A percentile compares a stretch with the other conserved stretches of the same genome.
Evolutionary conservation across 1,140 invertebrate genomes (phyloP).

Genomic region (Chlorops oryzae): DNA sequence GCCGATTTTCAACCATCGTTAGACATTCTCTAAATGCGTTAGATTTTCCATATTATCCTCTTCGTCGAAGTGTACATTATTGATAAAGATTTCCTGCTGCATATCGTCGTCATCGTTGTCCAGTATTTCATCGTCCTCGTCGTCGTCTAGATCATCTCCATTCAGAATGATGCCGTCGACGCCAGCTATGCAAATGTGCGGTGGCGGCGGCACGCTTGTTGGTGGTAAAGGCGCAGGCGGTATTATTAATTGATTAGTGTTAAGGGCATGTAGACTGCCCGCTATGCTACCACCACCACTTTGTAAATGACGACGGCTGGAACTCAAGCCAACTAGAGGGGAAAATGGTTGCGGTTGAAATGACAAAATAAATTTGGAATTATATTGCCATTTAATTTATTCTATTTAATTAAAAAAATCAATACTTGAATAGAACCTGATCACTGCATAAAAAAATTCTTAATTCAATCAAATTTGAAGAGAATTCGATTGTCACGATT

Average conservation of each 20-base stretch:
- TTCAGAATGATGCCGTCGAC: conserved; percentile 17
- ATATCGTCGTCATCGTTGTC: conserved; percentile 37
- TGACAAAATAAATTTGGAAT: not conserved
- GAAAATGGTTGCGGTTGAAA: too few species aligned
- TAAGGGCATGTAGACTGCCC: conserved; percentile 46
- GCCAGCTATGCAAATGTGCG: conserved; percentile 44
- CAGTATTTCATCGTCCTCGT: conserved; percentile 30
- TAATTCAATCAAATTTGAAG: too few species aligned
- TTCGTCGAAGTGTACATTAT: conserved; percentile 45
- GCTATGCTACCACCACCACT: conserved; percentile 44
- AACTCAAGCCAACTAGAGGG: conserved; percentile 44
- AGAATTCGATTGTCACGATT: too few species aligned
- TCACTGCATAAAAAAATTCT: too few species aligned
- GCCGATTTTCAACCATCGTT: conserved; percentile 25
- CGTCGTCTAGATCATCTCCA: conserved; percentile 23
- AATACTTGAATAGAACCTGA: too few species aligned
- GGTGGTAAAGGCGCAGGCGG: conserved; percentile 44
- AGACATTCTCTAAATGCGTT: conserved; percentile 46
- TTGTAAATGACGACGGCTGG: conserved; percentile 45
- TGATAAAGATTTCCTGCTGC: conserved; percentile 41
- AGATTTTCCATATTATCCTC: conserved; percentile 41
- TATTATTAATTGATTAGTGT: conserved; percentile 42
- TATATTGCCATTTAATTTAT: not conserved
- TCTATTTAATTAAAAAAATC: not conserved
- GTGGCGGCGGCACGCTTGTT: conserved; percentile 43